Evolutionary conservation across 2,888 invertebrate genomes (phyloP), one percentile per base, ranked within the genome.

Genomic region (Luffia ferchaultella): DNA sequence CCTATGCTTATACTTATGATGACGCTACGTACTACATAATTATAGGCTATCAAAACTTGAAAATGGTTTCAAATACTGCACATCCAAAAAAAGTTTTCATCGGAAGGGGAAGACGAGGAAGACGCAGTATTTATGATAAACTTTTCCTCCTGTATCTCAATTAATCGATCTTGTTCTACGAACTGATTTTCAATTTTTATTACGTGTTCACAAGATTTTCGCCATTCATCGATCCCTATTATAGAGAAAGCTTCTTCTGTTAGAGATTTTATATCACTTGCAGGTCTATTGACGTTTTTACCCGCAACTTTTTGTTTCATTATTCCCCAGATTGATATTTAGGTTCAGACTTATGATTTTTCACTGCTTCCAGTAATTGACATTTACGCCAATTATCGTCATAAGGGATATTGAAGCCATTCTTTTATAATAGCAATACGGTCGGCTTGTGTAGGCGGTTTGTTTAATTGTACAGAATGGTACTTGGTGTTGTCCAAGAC

Each of bases 401-500:
- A 16, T 43, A 43, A 43, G 43, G 16, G 7, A 46, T 15, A n/a
- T 17, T 30, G 47, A 15, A 54, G 50, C 51, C 51, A 58, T n/a
- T 49, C 52, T 52, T 45, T 54, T 54, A 52, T 51, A 5, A 48
- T 48, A 43, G 17, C 44, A 50, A 57, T 58, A 46, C 49, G 48
- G 45, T 44, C 56, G 45, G 53, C 50, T 50, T 52, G 54, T 49
- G 56, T 54, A 20, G 58, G 57, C 1, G 52, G 42, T 47, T 54
- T 54, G 49, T 54, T 52, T 45, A 52, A 20, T 52, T 57, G 56
- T 20, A 53, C 52, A 43, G 52, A 53, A 41, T 60, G 57, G 42
- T 58, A 57, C 20, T 54, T 50, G 44, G 56, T 57, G 40, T 58
- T 58, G 47, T 58, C 54, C 53, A 56, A 53, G 45, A 57, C 54